Evolutionary conservation across 2,888 invertebrate species (phyloP).

Genomic region (Amphipoea oculea): DNA sequence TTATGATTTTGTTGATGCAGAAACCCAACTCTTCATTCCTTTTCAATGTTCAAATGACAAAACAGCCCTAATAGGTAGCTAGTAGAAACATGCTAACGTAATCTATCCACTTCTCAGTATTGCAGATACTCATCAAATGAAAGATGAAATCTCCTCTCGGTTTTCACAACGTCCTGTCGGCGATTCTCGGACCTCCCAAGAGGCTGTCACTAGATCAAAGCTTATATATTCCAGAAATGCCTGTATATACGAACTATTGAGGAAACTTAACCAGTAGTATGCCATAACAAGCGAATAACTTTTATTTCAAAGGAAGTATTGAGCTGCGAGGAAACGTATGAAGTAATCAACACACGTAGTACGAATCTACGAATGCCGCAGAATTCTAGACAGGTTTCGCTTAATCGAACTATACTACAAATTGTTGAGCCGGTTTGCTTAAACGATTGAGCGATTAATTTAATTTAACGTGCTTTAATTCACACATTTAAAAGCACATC

Average conservation of each 20-base stretch:
- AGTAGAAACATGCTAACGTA: background rate
- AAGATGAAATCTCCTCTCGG: conserved; percentile 22
- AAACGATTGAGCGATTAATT: conserved; percentile 56
- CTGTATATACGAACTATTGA: background rate
- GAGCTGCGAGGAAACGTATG: conserved; percentile 41
- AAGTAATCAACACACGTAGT: conserved; percentile 63
- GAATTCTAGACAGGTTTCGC: conserved; percentile 61
- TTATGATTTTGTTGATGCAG: background rate
- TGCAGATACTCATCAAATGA: conserved; percentile 17
- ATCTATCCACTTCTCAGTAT: background rate
- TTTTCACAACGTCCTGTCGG: conserved; percentile 30
- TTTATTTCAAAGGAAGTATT: conserved; percentile 52
- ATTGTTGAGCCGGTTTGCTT: conserved; percentile 47
- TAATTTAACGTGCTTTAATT: conserved; percentile 39
- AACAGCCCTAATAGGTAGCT: too few species aligned
- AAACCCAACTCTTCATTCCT: background rate
- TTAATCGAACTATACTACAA: conserved; percentile 48
- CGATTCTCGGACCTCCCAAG: conserved; percentile 26
- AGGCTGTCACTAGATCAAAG: conserved; percentile 19
- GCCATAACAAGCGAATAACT: conserved; percentile 24
- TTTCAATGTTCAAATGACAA: background rate
- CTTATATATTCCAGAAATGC: conserved; percentile 23
- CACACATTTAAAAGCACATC: conserved; percentile 8
- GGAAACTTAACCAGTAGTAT: conserved; percentile 6
- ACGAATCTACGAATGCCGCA: conserved; percentile 43